Evolutionary conservation across 2,113 vertebrate species (phyloP), one percentile per base, ranked within the genome.

Genomic region (Sphaerodactylus townsendi): DNA sequence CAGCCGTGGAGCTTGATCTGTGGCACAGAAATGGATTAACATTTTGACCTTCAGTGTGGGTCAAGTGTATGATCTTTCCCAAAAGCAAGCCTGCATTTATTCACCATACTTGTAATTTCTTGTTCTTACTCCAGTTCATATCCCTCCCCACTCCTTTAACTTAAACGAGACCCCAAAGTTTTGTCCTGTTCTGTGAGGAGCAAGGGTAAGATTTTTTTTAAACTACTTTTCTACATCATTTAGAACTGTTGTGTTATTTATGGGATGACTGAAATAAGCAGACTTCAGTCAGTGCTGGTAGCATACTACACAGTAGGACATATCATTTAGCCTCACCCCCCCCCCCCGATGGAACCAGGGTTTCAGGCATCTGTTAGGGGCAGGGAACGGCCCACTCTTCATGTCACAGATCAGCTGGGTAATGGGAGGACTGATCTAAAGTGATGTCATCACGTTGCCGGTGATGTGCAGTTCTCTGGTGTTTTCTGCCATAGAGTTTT

Each of bases 1-100:
- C 70, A 56, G 95, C 94, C 95, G 77, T 93, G 96, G 95, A 95
- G 95, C 93, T 95, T 96, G 96, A 96, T 97, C 95, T 96, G 94
- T 96, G 95, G 96, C 95, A 94, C 77, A 92, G 95, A 95, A 96
- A 96, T 94, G 95, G 93, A 96, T 97, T 96, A 96, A 96, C 95
- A 96, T 96, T 96, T 96, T 95, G 96, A 95, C 93, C 92, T 95
- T 95, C 95, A 94, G 91, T 93, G 90, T 95, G 93, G 95, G 96
- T 96, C 95, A 97, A 97, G 95, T 96, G 93, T 95, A 93, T 95
- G 96, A 95, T 95, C 96, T 96, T 93, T 94, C 94, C 94, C 95
- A 90, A 95, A 95, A 96, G 95, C 94, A 94, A 94, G 94, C 93
- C 93, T 90, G 91, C 90, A 94, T 96, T 96, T 96, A 96, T 96